Evolutionary conservation across 2,113 vertebrate genomes (phyloP).

Genomic region (Pogonocichla stellata): DNA sequence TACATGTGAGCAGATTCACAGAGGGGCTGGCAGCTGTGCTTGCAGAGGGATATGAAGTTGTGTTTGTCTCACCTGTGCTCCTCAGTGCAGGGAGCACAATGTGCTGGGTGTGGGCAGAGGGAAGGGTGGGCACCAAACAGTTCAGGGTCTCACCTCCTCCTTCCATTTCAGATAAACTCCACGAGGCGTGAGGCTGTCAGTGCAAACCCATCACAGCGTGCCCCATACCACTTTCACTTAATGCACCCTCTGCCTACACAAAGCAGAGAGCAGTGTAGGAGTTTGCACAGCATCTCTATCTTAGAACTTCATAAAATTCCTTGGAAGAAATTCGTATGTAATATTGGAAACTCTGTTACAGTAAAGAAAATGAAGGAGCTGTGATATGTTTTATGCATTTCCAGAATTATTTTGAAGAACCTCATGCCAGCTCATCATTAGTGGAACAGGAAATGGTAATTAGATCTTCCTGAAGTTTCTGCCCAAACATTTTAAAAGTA

Average conservation of each 20-base stretch:
- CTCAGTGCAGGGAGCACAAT: background rate
- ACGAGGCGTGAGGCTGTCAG: background rate
- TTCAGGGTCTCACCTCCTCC: background rate
- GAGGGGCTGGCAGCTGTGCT: background rate
- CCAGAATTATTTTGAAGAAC: background rate
- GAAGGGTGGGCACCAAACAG: background rate
- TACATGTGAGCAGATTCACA: background rate
- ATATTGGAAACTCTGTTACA: background rate
- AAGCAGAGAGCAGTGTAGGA: background rate
- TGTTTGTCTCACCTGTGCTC: background rate
- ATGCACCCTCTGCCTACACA: background rate
- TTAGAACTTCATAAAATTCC: background rate
- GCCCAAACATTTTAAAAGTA: background rate
- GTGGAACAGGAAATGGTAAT: background rate
- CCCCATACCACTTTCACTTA: background rate
- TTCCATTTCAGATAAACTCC: background rate
- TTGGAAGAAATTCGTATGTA: background rate
- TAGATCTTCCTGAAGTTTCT: background rate
- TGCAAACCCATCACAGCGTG: background rate
- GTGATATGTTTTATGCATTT: background rate
- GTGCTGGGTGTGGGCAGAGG: background rate
- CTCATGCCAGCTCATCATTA: background rate
- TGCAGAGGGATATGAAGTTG: background rate
- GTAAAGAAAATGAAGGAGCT: background rate
- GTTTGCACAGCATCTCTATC: background rate